These are phyloP conservation scores for Vollenhovia emeryi DNA, from an alignment of 1,140 invertebrate genomes.

Conservation along the genomic window DNA sequence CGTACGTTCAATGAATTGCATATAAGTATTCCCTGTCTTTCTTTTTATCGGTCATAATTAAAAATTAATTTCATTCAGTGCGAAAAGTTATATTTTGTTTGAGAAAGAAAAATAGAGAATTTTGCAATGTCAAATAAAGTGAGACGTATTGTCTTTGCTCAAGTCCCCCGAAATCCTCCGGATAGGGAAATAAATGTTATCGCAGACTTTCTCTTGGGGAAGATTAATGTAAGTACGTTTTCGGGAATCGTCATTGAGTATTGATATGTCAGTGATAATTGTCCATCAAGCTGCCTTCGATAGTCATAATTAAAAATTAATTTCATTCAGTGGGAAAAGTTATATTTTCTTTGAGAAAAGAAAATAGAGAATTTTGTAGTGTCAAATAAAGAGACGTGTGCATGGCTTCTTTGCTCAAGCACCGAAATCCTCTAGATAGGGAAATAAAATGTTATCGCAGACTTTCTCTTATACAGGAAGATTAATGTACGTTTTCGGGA, in stretches of 20 bases:
- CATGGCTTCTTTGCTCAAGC: neutral
- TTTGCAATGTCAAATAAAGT: neutral
- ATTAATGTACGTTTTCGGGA: neutral
- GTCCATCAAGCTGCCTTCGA: neutral
- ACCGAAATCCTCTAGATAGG: neutral
- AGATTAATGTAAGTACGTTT: conserved; percentile 12
- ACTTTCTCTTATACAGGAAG: neutral
- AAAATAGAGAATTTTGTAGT: neutral
- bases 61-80: neutral
- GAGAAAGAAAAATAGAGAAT: neutral
- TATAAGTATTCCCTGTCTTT: neutral
- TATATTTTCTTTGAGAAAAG: neutral
- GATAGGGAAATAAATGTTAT: neutral
- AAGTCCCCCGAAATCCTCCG: neutral
- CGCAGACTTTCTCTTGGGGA: neutral
- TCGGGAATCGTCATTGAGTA: neutral
- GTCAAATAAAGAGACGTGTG: neutral
- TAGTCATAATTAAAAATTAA: neutral
- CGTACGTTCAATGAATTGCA: neutral
- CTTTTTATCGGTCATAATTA: neutral
- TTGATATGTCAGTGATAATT: neutral
- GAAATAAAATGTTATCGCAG: neutral
- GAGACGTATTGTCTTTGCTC: neutral
- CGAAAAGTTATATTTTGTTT: neutral
- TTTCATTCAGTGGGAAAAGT: neutral